Conservation (phyloP, 2,113 vertebrate species). For the Neoarius graeffei region DNA sequence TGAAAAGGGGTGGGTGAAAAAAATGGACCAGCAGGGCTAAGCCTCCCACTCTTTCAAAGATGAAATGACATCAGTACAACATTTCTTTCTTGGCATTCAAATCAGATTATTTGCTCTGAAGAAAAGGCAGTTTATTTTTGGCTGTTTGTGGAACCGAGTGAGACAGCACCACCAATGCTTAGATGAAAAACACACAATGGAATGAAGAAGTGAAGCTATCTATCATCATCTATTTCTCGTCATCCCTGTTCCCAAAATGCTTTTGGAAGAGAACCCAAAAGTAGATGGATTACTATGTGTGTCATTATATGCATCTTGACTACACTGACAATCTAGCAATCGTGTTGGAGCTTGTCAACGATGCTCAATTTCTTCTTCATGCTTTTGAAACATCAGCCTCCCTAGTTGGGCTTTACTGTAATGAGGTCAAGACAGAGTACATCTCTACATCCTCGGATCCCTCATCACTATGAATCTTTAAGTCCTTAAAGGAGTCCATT, state of each 20-base stretch:
- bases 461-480: too few species aligned
- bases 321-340: too few species aligned
- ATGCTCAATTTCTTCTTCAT: too few species aligned
- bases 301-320: too few species aligned
- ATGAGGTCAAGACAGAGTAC: too few species aligned
- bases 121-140: not conserved
- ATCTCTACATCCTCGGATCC: too few species aligned
- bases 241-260: not conserved
- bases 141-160: too few species aligned
- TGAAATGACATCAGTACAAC: not conserved
- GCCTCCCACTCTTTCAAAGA: not conserved
- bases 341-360: too few species aligned
- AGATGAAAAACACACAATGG: not conserved
- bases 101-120: not conserved
- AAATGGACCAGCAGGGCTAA: not conserved
- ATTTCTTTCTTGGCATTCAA: not conserved
- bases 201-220: not conserved
- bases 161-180: not conserved
- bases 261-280: not conserved
- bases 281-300: too few species aligned
- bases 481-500: too few species aligned
- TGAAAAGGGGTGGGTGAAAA: not conserved
- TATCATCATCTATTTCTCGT: not conserved
- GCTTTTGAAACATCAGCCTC: too few species aligned
- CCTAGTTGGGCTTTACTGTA: too few species aligned